Percentiles rank a stretch among this genome's conserved stretches.
phyloP scores from a whole-genome alignment of 2,797 vertebrate species.

The Botia kubotai region DNA sequence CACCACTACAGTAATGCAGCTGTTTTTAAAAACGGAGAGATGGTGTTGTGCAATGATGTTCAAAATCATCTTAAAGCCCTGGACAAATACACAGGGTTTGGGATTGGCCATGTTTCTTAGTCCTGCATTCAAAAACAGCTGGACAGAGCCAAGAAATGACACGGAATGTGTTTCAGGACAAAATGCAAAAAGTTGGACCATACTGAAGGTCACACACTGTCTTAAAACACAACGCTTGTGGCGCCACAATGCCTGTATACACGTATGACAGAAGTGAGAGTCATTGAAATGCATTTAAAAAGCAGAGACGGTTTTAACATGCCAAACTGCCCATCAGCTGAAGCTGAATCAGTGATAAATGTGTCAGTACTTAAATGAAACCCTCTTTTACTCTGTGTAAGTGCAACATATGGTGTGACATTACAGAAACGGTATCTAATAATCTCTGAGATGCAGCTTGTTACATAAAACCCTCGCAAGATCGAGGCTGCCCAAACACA shows the following conservation, averaged over 20 bases:
- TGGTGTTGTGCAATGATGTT: no score
- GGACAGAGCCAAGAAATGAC: background rate
- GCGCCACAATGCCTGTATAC: no score
- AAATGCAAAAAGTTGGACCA: background rate
- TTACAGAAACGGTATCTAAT: conserved; percentile 21
- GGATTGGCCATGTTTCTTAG: background rate
- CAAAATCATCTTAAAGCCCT: no score
- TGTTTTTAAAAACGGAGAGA: no score
- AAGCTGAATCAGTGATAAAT: background rate
- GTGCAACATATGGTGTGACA: conserved; percentile 17
- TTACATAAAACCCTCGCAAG: conserved; percentile 56
- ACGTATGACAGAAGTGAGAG: no score
- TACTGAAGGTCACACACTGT: no score
- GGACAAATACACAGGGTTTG: background rate
- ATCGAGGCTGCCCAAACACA: conserved; percentile 30
- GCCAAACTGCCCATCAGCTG: no score
- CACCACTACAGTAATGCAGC: no score
- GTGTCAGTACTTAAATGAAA: background rate
- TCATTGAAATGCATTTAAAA: no score
- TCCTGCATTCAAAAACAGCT: background rate
- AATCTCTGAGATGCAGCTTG: conserved; percentile 37
- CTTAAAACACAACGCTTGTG: no score
- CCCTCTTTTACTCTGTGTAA: background rate
- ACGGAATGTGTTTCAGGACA: background rate
- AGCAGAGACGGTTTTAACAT: no score